Evolutionary conservation across 2,797 vertebrate species (phyloP).

Genomic region (Xiphorhynchus erythropygius): DNA sequence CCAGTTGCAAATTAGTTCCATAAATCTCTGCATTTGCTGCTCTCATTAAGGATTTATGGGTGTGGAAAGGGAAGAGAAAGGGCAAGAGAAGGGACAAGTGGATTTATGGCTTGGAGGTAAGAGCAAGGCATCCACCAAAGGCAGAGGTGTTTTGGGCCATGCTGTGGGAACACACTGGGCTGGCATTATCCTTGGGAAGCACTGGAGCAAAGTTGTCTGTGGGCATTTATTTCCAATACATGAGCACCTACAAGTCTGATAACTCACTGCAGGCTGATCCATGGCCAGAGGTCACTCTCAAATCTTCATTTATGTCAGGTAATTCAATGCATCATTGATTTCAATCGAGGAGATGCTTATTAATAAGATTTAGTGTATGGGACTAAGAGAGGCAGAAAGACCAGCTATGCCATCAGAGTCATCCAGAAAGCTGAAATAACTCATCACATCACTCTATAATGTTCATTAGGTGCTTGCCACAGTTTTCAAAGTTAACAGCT

Average conservation of each 20-base stretch:
- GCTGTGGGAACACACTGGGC: background rate
- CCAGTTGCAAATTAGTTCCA: background rate
- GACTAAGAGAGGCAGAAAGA: background rate
- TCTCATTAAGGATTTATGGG: slow-evolving; percentile 39
- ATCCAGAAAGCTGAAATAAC: background rate
- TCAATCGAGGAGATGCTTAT: background rate
- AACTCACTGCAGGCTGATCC: background rate
- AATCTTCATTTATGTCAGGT: background rate
- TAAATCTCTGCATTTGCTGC: background rate
- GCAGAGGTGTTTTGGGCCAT: background rate
- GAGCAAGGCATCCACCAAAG: background rate
- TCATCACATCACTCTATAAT: background rate
- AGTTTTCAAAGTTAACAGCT: background rate
- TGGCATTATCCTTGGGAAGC: background rate
- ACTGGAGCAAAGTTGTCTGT: background rate
- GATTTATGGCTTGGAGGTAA: slow-evolving; percentile 15
- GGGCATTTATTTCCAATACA: background rate
- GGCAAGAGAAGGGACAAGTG: background rate
- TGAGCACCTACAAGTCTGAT: background rate
- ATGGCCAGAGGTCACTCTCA: background rate
- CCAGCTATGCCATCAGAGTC: background rate
- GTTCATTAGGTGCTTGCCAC: background rate
- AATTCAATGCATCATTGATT: background rate
- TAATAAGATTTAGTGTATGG: background rate
- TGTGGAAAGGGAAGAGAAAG: background rate